Conservation (phyloP, 2,113 vertebrate species). For the Rhinopomastus cyanomelas region DNA sequence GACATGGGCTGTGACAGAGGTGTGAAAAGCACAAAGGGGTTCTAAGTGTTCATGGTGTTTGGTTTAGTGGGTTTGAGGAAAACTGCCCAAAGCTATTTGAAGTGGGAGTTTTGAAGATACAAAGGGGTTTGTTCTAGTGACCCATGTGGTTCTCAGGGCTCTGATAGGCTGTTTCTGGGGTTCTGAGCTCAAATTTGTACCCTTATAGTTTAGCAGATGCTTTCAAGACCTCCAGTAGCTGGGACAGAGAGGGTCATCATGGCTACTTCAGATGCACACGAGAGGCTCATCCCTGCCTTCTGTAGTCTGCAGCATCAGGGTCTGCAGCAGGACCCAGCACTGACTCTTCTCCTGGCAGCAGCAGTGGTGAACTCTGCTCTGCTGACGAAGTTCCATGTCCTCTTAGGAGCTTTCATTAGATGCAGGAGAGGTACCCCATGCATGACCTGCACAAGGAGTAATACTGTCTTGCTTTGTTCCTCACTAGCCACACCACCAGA, state of each 20-base stretch:
- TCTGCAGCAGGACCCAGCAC: not conserved
- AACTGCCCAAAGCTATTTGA: not conserved
- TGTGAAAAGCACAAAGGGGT: not conserved
- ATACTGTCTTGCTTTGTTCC: not conserved
- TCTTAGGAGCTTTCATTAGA: not conserved
- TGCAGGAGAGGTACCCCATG: not conserved
- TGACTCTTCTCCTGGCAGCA: not conserved
- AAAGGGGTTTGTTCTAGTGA: not conserved
- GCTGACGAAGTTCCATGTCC: not conserved
- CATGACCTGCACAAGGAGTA: not conserved
- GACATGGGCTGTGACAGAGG: fast-evolving
- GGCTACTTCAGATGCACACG: fast-evolving
- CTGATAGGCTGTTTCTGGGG: not conserved
- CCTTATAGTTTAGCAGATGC: not conserved
- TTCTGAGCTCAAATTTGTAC: not conserved
- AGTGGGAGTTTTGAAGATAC: not conserved
- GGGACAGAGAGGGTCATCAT: not conserved
- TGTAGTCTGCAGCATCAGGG: not conserved
- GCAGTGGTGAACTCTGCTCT: fast-evolving
- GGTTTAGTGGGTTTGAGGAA: not conserved
- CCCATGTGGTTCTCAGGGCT: not conserved
- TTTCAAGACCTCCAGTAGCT: not conserved
- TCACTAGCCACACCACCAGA: not conserved
- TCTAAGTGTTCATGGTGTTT: fast-evolving
- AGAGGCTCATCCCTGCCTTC: not conserved